Conservation (phyloP, 2,113 vertebrate genomes). For the Boulengerochromis microlepis region DNA sequence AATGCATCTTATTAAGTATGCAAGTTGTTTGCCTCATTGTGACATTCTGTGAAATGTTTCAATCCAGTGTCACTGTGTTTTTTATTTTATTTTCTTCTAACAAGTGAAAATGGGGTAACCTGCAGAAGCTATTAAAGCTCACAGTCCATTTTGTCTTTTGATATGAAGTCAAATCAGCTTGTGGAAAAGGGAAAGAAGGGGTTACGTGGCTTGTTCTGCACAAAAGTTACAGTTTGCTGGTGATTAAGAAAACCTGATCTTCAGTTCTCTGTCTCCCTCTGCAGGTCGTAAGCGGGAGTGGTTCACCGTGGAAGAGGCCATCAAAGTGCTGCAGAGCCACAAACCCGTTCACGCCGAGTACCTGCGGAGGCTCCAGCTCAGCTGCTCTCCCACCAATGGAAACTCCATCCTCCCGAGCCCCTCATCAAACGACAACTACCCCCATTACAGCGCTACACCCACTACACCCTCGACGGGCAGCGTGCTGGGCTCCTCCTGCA, state of each 20-base stretch:
- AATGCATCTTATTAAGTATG: not conserved
- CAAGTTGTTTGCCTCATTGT: not conserved
- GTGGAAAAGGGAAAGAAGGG: not conserved
- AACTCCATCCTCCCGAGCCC: conserved; percentile 80
- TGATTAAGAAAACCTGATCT: not conserved
- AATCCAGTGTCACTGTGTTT: not conserved
- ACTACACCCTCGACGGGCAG: conserved; percentile 51
- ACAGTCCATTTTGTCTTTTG: not conserved
- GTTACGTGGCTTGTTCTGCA: not conserved
- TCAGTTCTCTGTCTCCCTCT: conserved; percentile 42
- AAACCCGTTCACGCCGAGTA: conserved; percentile 96
- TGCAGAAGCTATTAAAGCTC: not conserved
- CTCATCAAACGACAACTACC: conserved; percentile 67
- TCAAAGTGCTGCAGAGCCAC: conserved; percentile 89
- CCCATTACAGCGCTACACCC: conserved; percentile 75
- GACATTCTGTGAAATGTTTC: not conserved
- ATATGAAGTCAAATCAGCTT: not conserved
- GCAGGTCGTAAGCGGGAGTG: conserved; percentile 96
- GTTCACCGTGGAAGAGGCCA: conserved; percentile 94
- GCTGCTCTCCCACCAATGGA: conserved; percentile 85
- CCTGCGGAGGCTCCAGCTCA: conserved; percentile 88
- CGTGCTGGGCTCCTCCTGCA: conserved; percentile 59
- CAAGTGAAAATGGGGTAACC: not conserved
- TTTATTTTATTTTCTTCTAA: rapidly evolving
- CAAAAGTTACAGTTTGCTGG: not conserved